Evolutionary conservation across 2,888 invertebrate species (phyloP), one percentile per base, ranked within the genome.

Genomic region (Dromius quadrimaculatus): DNA sequence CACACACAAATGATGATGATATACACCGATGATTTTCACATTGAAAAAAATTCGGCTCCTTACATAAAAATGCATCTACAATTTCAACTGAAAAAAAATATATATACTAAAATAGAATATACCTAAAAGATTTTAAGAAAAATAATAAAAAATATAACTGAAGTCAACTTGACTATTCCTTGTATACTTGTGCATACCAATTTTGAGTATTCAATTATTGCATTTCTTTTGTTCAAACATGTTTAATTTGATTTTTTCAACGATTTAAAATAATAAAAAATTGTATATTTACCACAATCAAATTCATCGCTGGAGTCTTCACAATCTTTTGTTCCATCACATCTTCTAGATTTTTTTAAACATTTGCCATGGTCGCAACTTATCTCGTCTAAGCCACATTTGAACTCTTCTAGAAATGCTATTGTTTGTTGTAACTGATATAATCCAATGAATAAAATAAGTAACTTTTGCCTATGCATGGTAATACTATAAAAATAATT

Each of bases 21-120:
- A 83, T 78, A 72, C 84, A 84, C 47, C 77, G 74, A 0, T 75
- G 70, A 74, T 81, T 82, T 41, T 77, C 74, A 71, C 83, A 83
- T 64, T 76, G 76, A 74, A 81, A 82, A 71, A 76, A 82, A 22
- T 74, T 69, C 1, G 81, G 79, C 63, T 75, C 74, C 62, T 75
- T 74, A 69, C 82, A 82, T 17, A 75, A 72, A 68, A 72, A 73
- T 20, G 76, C 34, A 72, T 80, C 80, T 81, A 72, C 22, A 70
- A 70, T 11, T 50, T 9, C 34, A 36, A 13, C 9, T 59, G n/a
- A 22, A 50, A 50, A 19, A 22, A 20, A 22, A n/a, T 50, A 22
- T 50, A 2, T 15, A 15, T 20, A 22, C n/a, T n/a, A 20, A 47
- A 47, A 20, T 47, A 47, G 9, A 20, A 9, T 22, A 20, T 47